Conservation (phyloP, 2,113 vertebrate genomes). For the Callospermophilus lateralis region DNA sequence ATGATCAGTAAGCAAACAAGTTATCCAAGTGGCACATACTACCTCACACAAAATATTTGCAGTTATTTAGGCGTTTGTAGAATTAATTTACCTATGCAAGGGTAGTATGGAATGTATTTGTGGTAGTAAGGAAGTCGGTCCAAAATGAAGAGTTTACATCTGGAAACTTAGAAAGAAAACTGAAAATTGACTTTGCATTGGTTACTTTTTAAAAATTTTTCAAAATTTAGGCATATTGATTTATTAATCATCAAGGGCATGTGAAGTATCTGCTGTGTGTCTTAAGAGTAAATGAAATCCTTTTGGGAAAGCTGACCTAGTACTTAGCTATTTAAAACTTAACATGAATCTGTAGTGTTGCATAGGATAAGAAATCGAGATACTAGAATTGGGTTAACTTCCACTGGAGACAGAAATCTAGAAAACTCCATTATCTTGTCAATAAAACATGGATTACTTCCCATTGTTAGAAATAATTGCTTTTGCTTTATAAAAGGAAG, state of each 20-base stretch:
- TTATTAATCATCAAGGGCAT: background rate
- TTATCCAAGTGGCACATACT: background rate
- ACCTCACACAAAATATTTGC: background rate
- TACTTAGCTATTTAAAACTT: conserved; percentile 58
- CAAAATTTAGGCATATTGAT: background rate
- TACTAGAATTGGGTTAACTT: conserved; percentile 54
- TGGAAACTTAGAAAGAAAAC: conserved; percentile 1
- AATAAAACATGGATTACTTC: background rate
- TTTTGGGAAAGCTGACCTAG: conserved; percentile 48
- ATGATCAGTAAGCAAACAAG: background rate
- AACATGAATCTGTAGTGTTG: background rate
- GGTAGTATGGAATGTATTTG: background rate
- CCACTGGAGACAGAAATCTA: background rate
- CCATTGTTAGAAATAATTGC: background rate
- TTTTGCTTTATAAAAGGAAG: background rate
- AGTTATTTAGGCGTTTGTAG: background rate
- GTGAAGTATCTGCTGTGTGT: background rate
- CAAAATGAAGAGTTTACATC: background rate
- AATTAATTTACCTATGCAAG: background rate
- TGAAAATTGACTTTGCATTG: background rate
- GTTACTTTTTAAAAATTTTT: background rate
- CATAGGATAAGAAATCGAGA: background rate
- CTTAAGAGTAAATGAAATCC: conserved; percentile 26
- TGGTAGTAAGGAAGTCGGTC: background rate
- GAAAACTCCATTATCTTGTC: conserved; percentile 20